Percentiles rank a stretch among this genome's conserved stretches.
Conservation (phyloP, 1,140 invertebrate genomes). For the Lucilia sericata region DNA sequence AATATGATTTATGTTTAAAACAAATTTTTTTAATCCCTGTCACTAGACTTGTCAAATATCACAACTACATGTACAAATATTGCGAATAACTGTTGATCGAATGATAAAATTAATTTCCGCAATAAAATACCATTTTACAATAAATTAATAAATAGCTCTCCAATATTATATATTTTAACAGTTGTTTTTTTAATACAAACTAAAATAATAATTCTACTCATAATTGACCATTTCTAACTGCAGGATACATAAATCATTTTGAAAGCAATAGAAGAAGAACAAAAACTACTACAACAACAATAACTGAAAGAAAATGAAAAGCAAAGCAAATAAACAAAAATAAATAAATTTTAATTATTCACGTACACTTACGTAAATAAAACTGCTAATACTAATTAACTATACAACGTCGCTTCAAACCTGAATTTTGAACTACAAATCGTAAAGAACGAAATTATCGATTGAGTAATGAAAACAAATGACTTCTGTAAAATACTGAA, state of each 20-base stretch:
- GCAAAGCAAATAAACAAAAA: neutral
- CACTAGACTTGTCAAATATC: no score
- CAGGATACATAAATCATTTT: neutral
- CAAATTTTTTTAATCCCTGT: no score
- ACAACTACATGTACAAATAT: no score
- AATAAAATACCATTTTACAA: no score
- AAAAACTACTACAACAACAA: neutral
- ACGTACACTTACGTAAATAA: neutral
- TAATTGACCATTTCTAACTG: no score
- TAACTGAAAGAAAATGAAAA: neutral
- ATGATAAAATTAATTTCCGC: no score
- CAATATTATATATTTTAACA: no score
- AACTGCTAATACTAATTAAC: neutral
- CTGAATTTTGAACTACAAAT: neutral
- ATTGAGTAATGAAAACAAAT: neutral
- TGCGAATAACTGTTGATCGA: no score
- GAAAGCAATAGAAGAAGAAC: neutral
- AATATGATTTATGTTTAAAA: no score
- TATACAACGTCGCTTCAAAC: neutral
- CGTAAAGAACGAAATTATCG: neutral
- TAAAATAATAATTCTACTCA: no score
- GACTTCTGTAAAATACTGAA: neutral
- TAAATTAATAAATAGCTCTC: no score
- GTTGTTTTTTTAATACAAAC: no score
- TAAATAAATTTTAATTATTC: slow-evolving; percentile 5